These are phyloP conservation scores for Venturia canescens DNA, from an alignment of 1,140 invertebrate genomes.

Conservation along the genomic window DNA sequence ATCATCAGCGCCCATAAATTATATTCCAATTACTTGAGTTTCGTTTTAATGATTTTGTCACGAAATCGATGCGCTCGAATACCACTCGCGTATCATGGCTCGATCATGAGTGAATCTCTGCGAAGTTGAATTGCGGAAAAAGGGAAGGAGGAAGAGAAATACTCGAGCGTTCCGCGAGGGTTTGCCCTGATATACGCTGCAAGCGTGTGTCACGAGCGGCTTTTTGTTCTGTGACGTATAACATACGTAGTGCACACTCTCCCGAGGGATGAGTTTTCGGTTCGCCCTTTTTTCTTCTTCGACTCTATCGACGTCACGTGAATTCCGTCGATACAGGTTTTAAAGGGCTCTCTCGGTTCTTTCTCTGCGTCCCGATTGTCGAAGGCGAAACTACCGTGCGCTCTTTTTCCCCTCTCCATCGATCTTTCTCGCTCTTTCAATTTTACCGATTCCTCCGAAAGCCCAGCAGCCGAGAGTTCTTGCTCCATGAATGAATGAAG, in stretches of 20 bases:
- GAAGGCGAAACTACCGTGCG: constrained; percentile 13
- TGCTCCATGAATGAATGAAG: constrained; percentile 16
- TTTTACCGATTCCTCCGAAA: constrained; percentile 32
- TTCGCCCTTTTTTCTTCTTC: constrained; percentile 16
- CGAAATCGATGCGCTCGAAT: no score
- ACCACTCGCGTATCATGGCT: no score
- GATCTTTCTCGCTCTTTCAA: neutral
- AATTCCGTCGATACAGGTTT: constrained; percentile 42
- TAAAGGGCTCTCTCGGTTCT: constrained; percentile 21
- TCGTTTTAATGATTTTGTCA: no score
- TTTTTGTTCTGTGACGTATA: no score
- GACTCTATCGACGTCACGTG: constrained; percentile 30
- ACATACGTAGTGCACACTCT: neutral
- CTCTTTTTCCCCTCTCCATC: neutral
- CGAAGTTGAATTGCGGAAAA: no score
- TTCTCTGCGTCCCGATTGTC: constrained; percentile 11
- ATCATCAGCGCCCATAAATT: no score
- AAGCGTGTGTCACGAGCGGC: no score
- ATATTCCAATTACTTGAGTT: no score
- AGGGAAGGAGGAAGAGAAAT: no score
- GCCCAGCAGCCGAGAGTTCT: neutral
- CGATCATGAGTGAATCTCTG: no score
- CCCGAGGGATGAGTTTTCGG: neutral
- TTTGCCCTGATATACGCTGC: no score
- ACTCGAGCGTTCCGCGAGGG: no score